phyloP scores from a whole-genome alignment of 2,797 vertebrate genomes.

The Onychomys torridus region DNA sequence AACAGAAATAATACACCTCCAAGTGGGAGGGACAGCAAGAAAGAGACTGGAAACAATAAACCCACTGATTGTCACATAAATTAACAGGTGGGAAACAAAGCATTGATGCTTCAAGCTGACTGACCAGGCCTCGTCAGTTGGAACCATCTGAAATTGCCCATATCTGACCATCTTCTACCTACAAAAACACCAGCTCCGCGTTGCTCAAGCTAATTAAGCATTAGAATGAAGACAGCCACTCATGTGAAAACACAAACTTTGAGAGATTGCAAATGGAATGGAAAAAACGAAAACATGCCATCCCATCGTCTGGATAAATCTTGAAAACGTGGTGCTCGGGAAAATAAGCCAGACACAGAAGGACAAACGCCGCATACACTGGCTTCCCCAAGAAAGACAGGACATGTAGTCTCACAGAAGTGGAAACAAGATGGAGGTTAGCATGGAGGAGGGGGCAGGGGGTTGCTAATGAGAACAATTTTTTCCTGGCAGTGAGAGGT shows the following conservation, averaged over 20 bases:
- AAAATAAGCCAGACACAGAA: not conserved
- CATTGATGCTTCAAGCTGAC: not conserved
- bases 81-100: not conserved
- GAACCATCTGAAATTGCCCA: not conserved
- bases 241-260: not conserved
- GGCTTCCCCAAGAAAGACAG: not conserved
- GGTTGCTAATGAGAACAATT: not conserved
- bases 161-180: not conserved
- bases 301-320: rapidly evolving
- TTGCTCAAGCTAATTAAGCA: constrained; percentile 12
- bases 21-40: not conserved
- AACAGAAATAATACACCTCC: not conserved
- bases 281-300: not conserved
- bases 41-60: not conserved
- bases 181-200: not conserved
- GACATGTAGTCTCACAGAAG: not conserved
- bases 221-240: not conserved
- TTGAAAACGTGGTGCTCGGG: not conserved
- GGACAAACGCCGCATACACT: rapidly evolving
- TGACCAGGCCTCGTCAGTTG: not conserved
- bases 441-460: not conserved
- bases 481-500: not conserved
- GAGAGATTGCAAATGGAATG: not conserved
- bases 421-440: not conserved
- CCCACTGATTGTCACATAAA: not conserved